A percentile compares a stretch with the other conserved stretches of the same genome.
These are phyloP conservation scores for Gallinago undulata DNA, from an alignment of 2,113 vertebrate species.

Conservation along the genomic window DNA sequence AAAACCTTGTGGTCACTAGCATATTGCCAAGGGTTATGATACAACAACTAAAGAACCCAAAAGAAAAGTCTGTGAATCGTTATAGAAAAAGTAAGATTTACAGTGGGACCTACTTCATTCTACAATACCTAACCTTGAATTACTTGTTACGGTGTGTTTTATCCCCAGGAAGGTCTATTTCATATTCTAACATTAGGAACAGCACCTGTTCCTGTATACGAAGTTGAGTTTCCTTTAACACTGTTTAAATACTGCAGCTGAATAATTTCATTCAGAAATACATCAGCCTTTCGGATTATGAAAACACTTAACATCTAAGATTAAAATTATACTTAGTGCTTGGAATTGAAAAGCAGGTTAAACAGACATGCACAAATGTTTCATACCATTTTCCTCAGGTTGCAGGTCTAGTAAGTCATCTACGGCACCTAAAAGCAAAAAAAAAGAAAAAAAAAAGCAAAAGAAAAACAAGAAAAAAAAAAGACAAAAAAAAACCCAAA, in stretches of 20 bases:
- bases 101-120: not conserved
- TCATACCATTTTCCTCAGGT: constrained; percentile 74
- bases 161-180: not conserved
- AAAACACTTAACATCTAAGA: not conserved
- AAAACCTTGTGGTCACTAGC: not conserved
- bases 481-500: not conserved
- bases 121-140: not conserved
- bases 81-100: not conserved
- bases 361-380: not conserved
- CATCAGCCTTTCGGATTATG: not conserved
- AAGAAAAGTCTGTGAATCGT: not conserved
- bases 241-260: not conserved
- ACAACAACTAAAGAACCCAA: not conserved
- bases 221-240: not conserved
- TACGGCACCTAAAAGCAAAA: constrained; percentile 48
- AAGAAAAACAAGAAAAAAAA: not conserved
- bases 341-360: not conserved
- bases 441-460: not conserved
- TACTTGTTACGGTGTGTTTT: not conserved
- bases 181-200: not conserved
- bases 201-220: not conserved
- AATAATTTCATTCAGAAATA: not conserved
- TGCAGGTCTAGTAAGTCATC: constrained; percentile 77
- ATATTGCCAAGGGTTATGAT: not conserved
- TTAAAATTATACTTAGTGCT: not conserved